Evolutionary conservation across 2,888 invertebrate species (phyloP), one percentile per base, ranked within the genome.

Genomic region (Yponomeuta cagnagella): DNA sequence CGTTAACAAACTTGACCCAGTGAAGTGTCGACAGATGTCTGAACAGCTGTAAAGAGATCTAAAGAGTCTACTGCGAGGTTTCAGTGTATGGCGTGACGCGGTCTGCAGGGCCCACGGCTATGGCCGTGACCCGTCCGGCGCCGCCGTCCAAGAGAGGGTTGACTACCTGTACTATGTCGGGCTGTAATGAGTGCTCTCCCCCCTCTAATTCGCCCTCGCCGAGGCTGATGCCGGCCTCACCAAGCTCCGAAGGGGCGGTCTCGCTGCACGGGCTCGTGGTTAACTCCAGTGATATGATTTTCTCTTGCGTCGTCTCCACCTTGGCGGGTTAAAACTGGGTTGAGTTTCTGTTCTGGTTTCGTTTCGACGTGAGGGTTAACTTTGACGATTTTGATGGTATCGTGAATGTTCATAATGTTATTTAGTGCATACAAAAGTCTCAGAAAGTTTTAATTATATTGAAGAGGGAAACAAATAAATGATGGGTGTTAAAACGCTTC

Each of bases 221-320:
- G 76, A 88, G 74, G 79, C 86, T 84, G 74, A 88, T 77, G 73
- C 79, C 80, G 43, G 72, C 77, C 78, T 87, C 83, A 74, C 86
- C 85, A 73, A 93, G 75, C 74, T 89, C 80, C 72, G 89, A 77
- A 63, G 93, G 89, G 72, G 94, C 93, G 37, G 93, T 93, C 77
- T 94, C 94, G 72, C 94, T 94, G 78, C 93, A 83, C 76, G 94
- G 91, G 88, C 94, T 92, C 83, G 93, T 94, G 74, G 95, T 96
- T 83, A 97, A 89, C 89, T 97, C 97, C 88, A 97, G 90, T 72
- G 97, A 97, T 89, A 97, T 96, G 78, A 97, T 97, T 92, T 97
- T 97, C 90, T 97, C 97, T 89, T 96, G 96, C 74, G 97, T 95
- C 74, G 97, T 97, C 94, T 97, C 97, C 86, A 97, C 97, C 97